phyloP scores from a whole-genome alignment of 2,797 vertebrate species.

The Centroberyx gerrardi region DNA sequence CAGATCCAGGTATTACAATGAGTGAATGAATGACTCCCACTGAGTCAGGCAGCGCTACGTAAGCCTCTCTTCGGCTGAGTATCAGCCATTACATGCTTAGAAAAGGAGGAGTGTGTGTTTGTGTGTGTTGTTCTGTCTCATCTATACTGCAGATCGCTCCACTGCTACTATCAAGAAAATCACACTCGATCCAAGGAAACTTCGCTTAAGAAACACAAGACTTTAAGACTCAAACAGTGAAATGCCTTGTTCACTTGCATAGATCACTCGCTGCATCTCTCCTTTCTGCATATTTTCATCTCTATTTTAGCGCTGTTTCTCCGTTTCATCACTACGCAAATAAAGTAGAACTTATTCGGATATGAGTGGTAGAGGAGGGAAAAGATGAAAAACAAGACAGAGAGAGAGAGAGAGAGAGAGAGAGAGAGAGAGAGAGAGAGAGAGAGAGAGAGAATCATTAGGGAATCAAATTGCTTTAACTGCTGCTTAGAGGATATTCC shows the following conservation, averaged over 20 bases:
- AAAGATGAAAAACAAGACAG: slow-evolving; percentile 6
- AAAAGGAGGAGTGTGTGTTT: too few species aligned
- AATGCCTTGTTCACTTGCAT: too few species aligned
- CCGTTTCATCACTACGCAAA: neutral
- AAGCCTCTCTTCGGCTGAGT: neutral
- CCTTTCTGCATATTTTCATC: too few species aligned
- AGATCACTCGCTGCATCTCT: too few species aligned
- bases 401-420: slow-evolving; percentile 16
- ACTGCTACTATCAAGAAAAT: too few species aligned
- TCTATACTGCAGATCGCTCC: too few species aligned
- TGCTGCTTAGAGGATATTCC: slow-evolving; percentile 47
- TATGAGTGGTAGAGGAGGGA: neutral
- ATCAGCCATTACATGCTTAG: neutral
- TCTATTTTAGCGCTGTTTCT: too few species aligned
- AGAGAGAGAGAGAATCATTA: slow-evolving; percentile 27
- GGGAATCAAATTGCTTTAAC: slow-evolving; percentile 40
- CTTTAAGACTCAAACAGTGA: too few species aligned
- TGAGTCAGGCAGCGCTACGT: neutral
- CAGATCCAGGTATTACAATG: neutral
- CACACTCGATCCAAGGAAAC: too few species aligned
- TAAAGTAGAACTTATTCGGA: too few species aligned
- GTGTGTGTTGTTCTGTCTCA: too few species aligned
- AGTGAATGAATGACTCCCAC: neutral
- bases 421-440: slow-evolving; percentile 4
- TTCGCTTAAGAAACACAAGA: too few species aligned